Base-by-base conservation (phyloP, 2,113 vertebrate genomes). In the Lagopus leucura region DNA sequence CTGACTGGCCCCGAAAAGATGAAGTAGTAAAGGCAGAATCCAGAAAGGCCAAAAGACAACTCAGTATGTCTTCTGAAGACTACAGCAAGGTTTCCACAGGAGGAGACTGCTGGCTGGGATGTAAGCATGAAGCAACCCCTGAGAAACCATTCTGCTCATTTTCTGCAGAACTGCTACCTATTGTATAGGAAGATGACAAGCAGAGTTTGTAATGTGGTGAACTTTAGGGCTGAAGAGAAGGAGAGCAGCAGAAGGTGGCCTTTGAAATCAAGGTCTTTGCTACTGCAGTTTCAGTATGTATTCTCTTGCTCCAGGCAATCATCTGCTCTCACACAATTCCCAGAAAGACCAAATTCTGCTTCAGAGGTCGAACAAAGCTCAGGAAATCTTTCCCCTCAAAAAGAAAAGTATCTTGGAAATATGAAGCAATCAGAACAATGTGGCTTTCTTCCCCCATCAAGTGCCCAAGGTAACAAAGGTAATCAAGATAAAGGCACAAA, bases 341-440 rank as follows among this genome's bases (percentile, higher is more conserved):
- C 95, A 91, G 64, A 82, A 92, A 93, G 86, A 88, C 64, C 36
- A 80, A 90, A 83, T 86, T 77, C 61, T 87, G 67, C 70, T 82
- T 82, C 66, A 82, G 90, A 88, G 67, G 28, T 13, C 75, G 43
- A 91, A 90, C 5, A 1, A 90, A 91, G 82, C 67, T 82, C 75
- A 79, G 48, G 64, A 82, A 91, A 76, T 40, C 55, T 61, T 80
- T 82, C 91, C 66, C 75, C 61, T 79, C 63, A 57, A 85, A 89
- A 89, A 92, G 8, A 30, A 55, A 54, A 19, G 30, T 32, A 75
- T 47, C 90, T 60, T 64, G 61, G 34, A 94, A 79, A 85, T 34
- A 48, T 3, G 58, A 93, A 92, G 88, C 72, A 90, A 93, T 90
- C 72, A 73, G 79, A 89, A 85, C 13, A 43, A 95, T 61, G 43